These are phyloP conservation scores for Macroglossus sobrinus DNA, from an alignment of 2,113 vertebrate genomes.

Conservation along the genomic window DNA sequence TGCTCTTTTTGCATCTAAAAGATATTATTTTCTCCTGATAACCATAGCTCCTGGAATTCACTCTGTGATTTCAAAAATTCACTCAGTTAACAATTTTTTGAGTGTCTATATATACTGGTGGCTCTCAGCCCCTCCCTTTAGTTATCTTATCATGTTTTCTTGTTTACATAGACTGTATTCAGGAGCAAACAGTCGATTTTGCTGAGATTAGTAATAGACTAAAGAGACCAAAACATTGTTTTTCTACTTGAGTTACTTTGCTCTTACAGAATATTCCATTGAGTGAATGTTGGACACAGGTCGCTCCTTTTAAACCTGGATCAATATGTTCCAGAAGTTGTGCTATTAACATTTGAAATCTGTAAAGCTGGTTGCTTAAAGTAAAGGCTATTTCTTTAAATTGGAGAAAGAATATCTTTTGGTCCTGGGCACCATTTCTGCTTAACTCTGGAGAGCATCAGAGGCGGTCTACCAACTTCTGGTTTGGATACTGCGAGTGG, in stretches of 20 bases:
- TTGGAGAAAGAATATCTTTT: neutral
- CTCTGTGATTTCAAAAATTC: neutral
- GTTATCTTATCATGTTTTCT: neutral
- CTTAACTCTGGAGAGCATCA: neutral
- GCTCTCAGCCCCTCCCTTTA: neutral
- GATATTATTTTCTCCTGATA: neutral
- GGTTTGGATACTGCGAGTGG: too few relatives aligned
- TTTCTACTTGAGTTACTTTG: constrained; percentile 9
- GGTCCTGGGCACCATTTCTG: neutral
- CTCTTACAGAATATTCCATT: neutral
- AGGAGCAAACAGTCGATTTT: constrained; percentile 22
- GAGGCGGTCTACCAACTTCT: neutral
- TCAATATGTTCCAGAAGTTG: constrained; percentile 53
- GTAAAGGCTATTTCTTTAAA: constrained; percentile 9
- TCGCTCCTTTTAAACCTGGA: constrained; percentile 59
- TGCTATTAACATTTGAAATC: constrained; percentile 41
- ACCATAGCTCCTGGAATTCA: neutral
- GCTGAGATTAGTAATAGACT: constrained; percentile 13
- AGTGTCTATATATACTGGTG: neutral
- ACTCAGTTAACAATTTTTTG: neutral
- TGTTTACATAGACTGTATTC: neutral
- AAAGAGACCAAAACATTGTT: neutral
- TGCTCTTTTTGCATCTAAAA: neutral
- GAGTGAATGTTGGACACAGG: constrained; percentile 16
- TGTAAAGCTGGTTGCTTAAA: neutral